These are phyloP conservation scores for Mellilla xanthometata DNA, from an alignment of 2,888 invertebrate species.

Conservation along the genomic window DNA sequence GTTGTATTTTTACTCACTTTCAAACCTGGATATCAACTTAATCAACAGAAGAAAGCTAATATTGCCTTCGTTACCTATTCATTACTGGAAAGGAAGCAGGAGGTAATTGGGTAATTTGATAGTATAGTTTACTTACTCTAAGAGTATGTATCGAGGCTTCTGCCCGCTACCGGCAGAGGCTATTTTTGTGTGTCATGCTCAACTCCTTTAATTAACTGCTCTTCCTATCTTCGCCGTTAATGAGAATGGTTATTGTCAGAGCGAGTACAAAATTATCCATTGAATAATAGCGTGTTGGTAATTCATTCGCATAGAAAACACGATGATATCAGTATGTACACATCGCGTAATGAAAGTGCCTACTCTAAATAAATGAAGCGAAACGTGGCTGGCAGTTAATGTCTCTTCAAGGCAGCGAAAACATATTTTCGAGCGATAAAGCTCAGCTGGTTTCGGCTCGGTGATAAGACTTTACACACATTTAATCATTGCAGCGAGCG, in stretches of 20 bases:
- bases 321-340: neutral
- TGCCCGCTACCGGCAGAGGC: neutral
- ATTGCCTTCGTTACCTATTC: constrained; percentile 19
- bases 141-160: constrained; percentile 1
- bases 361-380: constrained; percentile 14
- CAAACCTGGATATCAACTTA: constrained; percentile 1
- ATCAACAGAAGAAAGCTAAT: constrained; percentile 20
- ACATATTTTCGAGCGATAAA: constrained; percentile 17
- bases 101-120: constrained; percentile 21
- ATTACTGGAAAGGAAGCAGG: constrained; percentile 9
- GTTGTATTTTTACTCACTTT: constrained; percentile 1
- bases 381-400: constrained; percentile 6
- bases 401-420: constrained; percentile 4
- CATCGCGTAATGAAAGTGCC: constrained; percentile 1
- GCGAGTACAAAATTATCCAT: no score
- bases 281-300: neutral
- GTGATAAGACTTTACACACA: constrained; percentile 33
- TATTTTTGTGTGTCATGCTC: constrained; percentile 7
- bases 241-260: no score
- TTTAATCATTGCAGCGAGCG: constrained; percentile 58
- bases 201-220: constrained; percentile 4
- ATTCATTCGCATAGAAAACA: neutral
- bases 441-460: constrained; percentile 18
- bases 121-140: constrained; percentile 8
- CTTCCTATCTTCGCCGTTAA: neutral